Conservation (phyloP, 1,140 invertebrate species). For the Triops cancriformis region DNA sequence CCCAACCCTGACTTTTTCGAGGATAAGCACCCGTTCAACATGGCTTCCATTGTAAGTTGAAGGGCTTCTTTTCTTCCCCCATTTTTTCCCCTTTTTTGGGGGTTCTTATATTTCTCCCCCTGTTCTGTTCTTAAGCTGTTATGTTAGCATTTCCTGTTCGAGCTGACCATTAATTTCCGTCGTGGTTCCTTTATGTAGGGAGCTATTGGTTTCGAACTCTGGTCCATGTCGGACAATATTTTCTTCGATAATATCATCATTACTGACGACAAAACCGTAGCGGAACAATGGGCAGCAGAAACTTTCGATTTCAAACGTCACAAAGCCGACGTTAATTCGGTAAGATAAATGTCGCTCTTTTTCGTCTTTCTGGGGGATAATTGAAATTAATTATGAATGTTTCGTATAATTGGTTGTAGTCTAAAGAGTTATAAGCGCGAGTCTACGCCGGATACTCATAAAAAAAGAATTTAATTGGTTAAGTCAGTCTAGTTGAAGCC, state of each 20-base stretch:
- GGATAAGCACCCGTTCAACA: conserved; percentile 80
- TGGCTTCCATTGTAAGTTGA: conserved; percentile 81
- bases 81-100: neutral
- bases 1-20: conserved; percentile 89
- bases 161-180: neutral
- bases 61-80: neutral
- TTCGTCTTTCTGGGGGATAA: conserved; percentile 9
- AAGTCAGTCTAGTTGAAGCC: no score
- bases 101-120: conserved; percentile 21
- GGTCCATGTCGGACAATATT: conserved; percentile 94
- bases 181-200: conserved; percentile 50
- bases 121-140: neutral
- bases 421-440: no score
- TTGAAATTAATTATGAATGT: no score
- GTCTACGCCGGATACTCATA: no score
- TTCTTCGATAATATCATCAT: conserved; percentile 93
- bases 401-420: no score
- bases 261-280: conserved; percentile 70
- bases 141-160: neutral
- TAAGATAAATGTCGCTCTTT: conserved; percentile 44
- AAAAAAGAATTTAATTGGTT: no score
- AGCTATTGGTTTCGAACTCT: conserved; percentile 90
- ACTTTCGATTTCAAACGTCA: conserved; percentile 78
- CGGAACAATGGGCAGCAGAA: conserved; percentile 67
- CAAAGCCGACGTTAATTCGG: conserved; percentile 66